Evolutionary conservation across 2,797 vertebrate genomes (phyloP).

Genomic region (Parauchenoglanis ngamensis): DNA sequence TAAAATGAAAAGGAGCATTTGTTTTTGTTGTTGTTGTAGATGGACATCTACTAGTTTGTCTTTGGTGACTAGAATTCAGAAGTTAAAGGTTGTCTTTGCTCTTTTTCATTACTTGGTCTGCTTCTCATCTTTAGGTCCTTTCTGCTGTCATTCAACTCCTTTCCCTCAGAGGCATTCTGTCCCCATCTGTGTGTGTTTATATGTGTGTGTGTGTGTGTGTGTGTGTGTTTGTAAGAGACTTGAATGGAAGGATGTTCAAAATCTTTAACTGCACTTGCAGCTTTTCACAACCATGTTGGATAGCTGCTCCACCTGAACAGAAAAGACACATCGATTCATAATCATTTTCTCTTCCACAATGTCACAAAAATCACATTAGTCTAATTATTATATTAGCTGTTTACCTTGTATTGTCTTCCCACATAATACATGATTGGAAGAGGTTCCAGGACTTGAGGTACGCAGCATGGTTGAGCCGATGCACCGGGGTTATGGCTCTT

Average conservation of each 20-base stretch:
- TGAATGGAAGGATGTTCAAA: neutral
- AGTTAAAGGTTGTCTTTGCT: neutral
- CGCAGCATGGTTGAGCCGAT: slow-evolving; percentile 89
- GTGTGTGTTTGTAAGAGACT: slow-evolving; percentile 24
- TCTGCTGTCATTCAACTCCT: slow-evolving; percentile 4
- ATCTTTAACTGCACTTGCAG: slow-evolving; percentile 89
- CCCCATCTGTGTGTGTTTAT: neutral
- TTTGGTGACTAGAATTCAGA: slow-evolving; percentile 1
- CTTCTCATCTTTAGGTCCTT: slow-evolving; percentile 16
- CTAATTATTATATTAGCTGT: neutral
- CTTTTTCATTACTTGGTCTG: slow-evolving; percentile 12
- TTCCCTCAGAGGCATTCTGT: slow-evolving; percentile 25
- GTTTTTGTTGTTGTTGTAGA: neutral
- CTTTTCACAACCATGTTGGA: slow-evolving; percentile 91
- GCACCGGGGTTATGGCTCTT: slow-evolving; percentile 93
- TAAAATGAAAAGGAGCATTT: neutral
- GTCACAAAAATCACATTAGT: neutral
- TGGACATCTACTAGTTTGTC: neutral
- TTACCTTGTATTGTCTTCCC: slow-evolving; percentile 83
- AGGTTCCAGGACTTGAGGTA: slow-evolving; percentile 82
- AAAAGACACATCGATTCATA: slow-evolving; percentile 33
- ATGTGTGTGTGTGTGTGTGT: slow-evolving; percentile 23
- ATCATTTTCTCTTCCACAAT: neutral
- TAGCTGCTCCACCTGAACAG: slow-evolving; percentile 84
- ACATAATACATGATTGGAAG: slow-evolving; percentile 90